Evolutionary conservation across 2,888 invertebrate species (phyloP).

Genomic region (Pristionchus fissidentatus): DNA sequence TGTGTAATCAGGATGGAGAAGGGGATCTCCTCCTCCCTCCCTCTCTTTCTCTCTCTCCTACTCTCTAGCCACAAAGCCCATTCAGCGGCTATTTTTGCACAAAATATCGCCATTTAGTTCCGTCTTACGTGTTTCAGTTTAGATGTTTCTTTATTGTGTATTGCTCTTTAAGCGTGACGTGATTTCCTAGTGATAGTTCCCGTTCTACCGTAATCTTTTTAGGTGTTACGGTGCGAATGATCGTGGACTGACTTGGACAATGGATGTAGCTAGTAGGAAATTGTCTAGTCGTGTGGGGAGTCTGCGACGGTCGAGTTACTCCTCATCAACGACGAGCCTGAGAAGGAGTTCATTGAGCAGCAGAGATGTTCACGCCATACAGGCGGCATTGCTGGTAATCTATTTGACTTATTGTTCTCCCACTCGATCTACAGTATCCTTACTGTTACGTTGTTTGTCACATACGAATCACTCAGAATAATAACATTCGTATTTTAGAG

Average conservation of each 20-base stretch:
- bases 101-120: background rate
- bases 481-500: too few species aligned
- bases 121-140: too few species aligned
- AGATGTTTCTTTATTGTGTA: background rate
- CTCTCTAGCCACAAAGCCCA: slow-evolving; percentile 32
- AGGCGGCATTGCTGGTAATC: slow-evolving; percentile 19
- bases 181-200: too few species aligned
- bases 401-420: background rate
- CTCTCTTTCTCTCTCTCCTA: slow-evolving; percentile 32
- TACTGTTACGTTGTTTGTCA: too few species aligned
- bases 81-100: background rate
- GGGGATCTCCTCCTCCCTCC: background rate
- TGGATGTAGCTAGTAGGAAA: background rate
- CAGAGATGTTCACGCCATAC: slow-evolving; percentile 31
- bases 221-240: background rate
- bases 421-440: background rate
- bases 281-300: slow-evolving; percentile 41
- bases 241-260: background rate
- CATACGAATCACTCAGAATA: too few species aligned
- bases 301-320: slow-evolving; percentile 32
- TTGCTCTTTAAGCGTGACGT: background rate
- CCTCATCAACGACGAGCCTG: background rate
- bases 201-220: background rate
- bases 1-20: slow-evolving; percentile 42
- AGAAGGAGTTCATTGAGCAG: slow-evolving; percentile 42